Evolutionary conservation across 2,113 vertebrate genomes (phyloP).

Genomic region (mouse (Mus musculus)): GRCm39 chr13:80761001-80761500

Average conservation of each 20-base stretch:
- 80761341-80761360: slow-evolving; percentile 60
- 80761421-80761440: neutral
- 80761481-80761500: slow-evolving; percentile 21
- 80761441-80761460: neutral
- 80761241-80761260: slow-evolving; percentile 81
- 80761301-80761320: slow-evolving; percentile 31
- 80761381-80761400: slow-evolving; percentile 38
- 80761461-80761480: slow-evolving; percentile 34
- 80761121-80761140: slow-evolving; percentile 81
- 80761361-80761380: slow-evolving; percentile 50
- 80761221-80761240: slow-evolving; percentile 83
- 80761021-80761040: slow-evolving; percentile 65
- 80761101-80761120: slow-evolving; percentile 82
- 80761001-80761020: neutral
- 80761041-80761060: slow-evolving; percentile 81
- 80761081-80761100: slow-evolving; percentile 83
- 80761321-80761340: slow-evolving; percentile 58
- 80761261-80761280: slow-evolving; percentile 78
- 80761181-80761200: slow-evolving; percentile 73
- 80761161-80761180: slow-evolving; percentile 72
- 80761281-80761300: slow-evolving; percentile 68
- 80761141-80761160: slow-evolving; percentile 68
- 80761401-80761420: slow-evolving; percentile 38
- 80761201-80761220: slow-evolving; percentile 81
- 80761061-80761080: slow-evolving; percentile 82